A percentile compares a stretch with the other conserved stretches of the same genome.
Conservation (phyloP, 2,888 invertebrate species). For the Drosophila fungiperda region DNA sequence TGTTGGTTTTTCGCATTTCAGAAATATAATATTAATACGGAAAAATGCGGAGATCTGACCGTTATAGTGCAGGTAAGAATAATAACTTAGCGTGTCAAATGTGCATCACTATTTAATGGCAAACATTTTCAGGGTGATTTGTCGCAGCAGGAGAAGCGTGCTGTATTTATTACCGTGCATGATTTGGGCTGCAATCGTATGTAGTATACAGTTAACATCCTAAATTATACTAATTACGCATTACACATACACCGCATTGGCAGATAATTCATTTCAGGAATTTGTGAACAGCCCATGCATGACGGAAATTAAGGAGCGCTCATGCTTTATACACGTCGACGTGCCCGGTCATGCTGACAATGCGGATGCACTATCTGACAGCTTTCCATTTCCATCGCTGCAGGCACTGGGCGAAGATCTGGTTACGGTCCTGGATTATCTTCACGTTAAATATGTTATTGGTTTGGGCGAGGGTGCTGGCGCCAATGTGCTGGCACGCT, state of each 20-base stretch:
- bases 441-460: constrained; percentile 93
- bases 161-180: constrained; percentile 94
- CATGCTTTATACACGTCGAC: constrained; percentile 94
- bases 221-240: background rate
- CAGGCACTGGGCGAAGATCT: constrained; percentile 93
- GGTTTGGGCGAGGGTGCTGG: constrained; percentile 95
- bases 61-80: constrained; percentile 90
- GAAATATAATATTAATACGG: constrained; percentile 91
- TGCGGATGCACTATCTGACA: constrained; percentile 90
- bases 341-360: constrained; percentile 94
- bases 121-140: constrained; percentile 89
- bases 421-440: constrained; percentile 91
- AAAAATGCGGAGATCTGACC: constrained; percentile 90
- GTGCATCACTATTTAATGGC: background rate
- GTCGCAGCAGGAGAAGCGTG: constrained; percentile 91
- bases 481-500: constrained; percentile 93
- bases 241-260: constrained; percentile 36
- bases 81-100: background rate
- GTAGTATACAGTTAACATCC: constrained; percentile 69
- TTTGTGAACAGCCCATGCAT: constrained; percentile 93
- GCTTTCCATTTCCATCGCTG: constrained; percentile 92
- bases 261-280: constrained; percentile 93
- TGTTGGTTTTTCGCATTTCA: constrained; percentile 85
- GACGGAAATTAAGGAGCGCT: constrained; percentile 93
- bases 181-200: constrained; percentile 94